A percentile compares a stretch with the other conserved stretches of the same genome.
Evolutionary conservation across 2,797 vertebrate species (phyloP).

Genomic region (Percopsis omiscomaycus): DNA sequence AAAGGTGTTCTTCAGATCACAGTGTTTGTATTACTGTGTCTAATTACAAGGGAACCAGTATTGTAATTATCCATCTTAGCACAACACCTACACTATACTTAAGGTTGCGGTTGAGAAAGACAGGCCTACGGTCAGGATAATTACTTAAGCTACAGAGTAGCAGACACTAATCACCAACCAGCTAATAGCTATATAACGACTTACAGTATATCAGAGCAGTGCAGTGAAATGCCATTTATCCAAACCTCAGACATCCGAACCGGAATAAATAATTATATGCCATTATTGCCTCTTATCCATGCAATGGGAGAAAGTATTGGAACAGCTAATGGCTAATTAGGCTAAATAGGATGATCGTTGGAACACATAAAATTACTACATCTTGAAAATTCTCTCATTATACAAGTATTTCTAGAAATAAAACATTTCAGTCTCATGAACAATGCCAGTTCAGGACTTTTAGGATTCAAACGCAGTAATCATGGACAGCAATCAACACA

Average conservation of each 20-base stretch:
- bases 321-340: neutral
- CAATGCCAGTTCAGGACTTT: neutral
- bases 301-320: neutral
- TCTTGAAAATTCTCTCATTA: too few species aligned
- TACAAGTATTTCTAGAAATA: neutral
- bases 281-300: conserved; percentile 12
- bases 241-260: conserved; percentile 1
- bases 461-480: neutral
- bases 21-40: conserved; percentile 60
- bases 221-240: conserved; percentile 21
- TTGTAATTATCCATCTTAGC: conserved; percentile 71
- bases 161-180: conserved; percentile 1
- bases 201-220: conserved; percentile 12
- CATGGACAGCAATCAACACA: conserved; percentile 1
- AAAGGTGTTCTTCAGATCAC: conserved; percentile 65
- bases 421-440: conserved; percentile 12
- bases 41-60: conserved; percentile 71
- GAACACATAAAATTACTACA: neutral
- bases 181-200: conserved; percentile 8
- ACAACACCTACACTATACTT: conserved; percentile 72
- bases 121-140: conserved; percentile 64
- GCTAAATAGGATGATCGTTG: too few species aligned
- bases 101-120: conserved; percentile 66
- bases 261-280: neutral
- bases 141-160: conserved; percentile 48